Percentiles rank a stretch among this genome's conserved stretches.
Conservation (phyloP, 2,113 vertebrate species). For the Mola mola region DNA sequence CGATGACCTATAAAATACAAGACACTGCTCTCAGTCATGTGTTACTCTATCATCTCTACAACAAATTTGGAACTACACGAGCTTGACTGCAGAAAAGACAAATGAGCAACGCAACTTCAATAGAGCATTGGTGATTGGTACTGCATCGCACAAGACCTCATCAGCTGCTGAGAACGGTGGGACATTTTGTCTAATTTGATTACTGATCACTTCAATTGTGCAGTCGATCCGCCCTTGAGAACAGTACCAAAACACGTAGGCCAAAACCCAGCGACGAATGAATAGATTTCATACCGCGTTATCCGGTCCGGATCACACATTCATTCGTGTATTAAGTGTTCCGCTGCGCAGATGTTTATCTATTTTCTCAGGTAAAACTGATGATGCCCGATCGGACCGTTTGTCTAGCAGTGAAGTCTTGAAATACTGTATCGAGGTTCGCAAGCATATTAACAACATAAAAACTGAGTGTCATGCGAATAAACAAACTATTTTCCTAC, state of each 20-base stretch:
- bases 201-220: constrained; percentile 51
- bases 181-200: constrained; percentile 68
- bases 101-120: constrained; percentile 46
- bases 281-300: constrained; percentile 28
- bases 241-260: constrained; percentile 56
- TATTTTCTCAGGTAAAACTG: constrained; percentile 76
- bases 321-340: neutral
- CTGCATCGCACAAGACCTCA: constrained; percentile 17
- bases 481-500: neutral
- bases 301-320: constrained; percentile 19
- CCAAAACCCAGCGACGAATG: constrained; percentile 54
- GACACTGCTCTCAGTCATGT: constrained; percentile 87
- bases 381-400: constrained; percentile 64
- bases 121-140: constrained; percentile 20
- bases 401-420: constrained; percentile 27
- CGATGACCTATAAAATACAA: constrained; percentile 97
- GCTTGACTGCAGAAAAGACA: constrained; percentile 6
- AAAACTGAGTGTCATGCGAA: constrained; percentile 10
- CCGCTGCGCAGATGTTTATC: constrained; percentile 45
- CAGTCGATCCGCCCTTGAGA: constrained; percentile 64
- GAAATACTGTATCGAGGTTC: constrained; percentile 6
- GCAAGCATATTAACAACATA: constrained; percentile 22
- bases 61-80: constrained; percentile 27
- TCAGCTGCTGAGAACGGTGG: constrained; percentile 50
- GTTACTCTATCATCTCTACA: constrained; percentile 61